Evolutionary conservation across 2,113 vertebrate species (phyloP).

Genomic region (Rhynchomys soricoides): DNA sequence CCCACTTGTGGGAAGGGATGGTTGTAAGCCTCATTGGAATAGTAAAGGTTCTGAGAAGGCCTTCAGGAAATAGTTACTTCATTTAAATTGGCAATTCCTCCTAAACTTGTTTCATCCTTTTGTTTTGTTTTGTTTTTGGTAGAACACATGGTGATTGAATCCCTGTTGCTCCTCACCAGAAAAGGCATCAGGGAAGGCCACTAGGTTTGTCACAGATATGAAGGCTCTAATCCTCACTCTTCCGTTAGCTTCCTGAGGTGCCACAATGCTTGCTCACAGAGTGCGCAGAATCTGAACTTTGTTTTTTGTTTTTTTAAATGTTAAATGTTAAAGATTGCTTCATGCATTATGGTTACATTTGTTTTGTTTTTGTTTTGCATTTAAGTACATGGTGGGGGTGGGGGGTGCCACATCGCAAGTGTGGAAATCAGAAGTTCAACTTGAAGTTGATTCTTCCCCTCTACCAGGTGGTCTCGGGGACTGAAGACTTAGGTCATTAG

Average conservation of each 20-base stretch:
- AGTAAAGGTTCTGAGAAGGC: slow-evolving; percentile 16
- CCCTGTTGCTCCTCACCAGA: background rate
- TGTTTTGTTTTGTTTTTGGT: background rate
- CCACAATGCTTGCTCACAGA: too few species aligned
- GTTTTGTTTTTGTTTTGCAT: background rate
- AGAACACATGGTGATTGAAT: background rate
- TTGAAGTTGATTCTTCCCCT: background rate
- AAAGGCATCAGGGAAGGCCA: background rate
- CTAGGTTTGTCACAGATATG: background rate
- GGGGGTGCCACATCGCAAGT: background rate
- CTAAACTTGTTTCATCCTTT: background rate
- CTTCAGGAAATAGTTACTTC: background rate
- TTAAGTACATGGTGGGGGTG: background rate
- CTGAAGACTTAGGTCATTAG: background rate
- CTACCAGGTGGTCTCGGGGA: background rate
- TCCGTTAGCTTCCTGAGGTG: background rate
- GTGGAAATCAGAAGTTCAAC: background rate
- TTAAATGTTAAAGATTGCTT: background rate
- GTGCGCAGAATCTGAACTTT: background rate
- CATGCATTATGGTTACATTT: background rate
- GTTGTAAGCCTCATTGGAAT: background rate
- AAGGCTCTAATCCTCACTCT: background rate
- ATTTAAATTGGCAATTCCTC: background rate
- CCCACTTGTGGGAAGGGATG: too few species aligned
- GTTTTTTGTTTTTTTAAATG: background rate